Percentiles rank a stretch among this genome's conserved stretches.
Evolutionary conservation across 2,888 invertebrate species (phyloP).

Genomic region (Phalangium opilio): DNA sequence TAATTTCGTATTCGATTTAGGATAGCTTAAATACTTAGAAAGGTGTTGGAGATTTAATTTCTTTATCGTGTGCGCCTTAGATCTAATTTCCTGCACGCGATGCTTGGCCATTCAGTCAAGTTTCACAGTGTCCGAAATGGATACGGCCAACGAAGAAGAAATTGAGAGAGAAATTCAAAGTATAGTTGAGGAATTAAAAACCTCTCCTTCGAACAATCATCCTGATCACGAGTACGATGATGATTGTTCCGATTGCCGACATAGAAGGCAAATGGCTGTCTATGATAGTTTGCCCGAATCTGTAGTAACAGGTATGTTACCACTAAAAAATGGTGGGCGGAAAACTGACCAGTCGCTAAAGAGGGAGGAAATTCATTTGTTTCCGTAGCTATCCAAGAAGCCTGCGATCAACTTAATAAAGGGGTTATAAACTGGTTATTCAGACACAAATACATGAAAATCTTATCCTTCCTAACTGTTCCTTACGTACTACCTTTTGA

Average conservation of each 20-base stretch:
- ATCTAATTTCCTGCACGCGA: slow-evolving; percentile 78
- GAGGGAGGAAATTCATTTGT: too few species aligned
- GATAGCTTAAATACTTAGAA: too few species aligned
- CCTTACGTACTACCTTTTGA: slow-evolving; percentile 80
- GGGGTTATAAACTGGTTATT: slow-evolving; percentile 82
- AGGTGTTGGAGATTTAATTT: too few species aligned
- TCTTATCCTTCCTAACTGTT: slow-evolving; percentile 60
- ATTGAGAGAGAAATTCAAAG: slow-evolving; percentile 18
- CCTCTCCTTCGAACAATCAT: too few species aligned
- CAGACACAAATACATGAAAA: slow-evolving; percentile 61
- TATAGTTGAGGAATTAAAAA: background rate
- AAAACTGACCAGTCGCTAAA: too few species aligned
- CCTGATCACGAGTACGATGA: slow-evolving; percentile 16
- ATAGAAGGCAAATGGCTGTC: slow-evolving; percentile 67
- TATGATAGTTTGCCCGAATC: slow-evolving; percentile 77
- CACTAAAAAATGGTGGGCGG: too few species aligned
- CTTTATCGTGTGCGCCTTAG: too few species aligned
- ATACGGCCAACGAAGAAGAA: slow-evolving; percentile 37
- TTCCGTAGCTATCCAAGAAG: slow-evolving; percentile 71
- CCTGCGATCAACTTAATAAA: slow-evolving; percentile 79
- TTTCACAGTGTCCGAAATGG: slow-evolving; percentile 21
- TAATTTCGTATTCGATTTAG: too few species aligned
- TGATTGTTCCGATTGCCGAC: slow-evolving; percentile 72
- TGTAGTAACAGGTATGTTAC: slow-evolving; percentile 39
- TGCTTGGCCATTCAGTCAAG: slow-evolving; percentile 54